Percentiles rank a stretch among this genome's conserved stretches.
These are phyloP conservation scores for Acheta domesticus DNA, from an alignment of 2,888 invertebrate species.

Conservation along the genomic window DNA sequence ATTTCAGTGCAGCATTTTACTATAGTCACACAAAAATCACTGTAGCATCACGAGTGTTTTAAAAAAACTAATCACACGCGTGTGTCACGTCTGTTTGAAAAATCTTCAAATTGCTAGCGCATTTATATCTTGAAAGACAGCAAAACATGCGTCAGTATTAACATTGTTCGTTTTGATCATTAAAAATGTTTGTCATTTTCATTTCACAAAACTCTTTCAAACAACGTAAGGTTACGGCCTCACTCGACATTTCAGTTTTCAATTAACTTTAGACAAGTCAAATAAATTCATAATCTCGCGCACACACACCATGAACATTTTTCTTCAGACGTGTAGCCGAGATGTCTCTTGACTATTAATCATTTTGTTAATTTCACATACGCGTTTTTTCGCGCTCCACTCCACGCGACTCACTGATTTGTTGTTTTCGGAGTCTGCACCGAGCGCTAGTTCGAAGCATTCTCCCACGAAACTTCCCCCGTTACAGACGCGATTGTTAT, in stretches of 20 bases:
- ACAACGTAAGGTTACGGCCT: too few relatives aligned
- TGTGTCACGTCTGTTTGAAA: neutral
- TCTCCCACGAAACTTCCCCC: neutral
- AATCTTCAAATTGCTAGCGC: neutral
- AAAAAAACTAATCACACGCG: neutral
- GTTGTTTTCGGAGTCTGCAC: slow-evolving; percentile 9
- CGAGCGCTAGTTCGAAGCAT: slow-evolving; percentile 18
- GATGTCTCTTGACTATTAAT: neutral
- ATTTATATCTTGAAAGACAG: neutral
- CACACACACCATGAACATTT: too few relatives aligned
- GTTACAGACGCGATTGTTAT: neutral
- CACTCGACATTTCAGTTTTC: too few relatives aligned
- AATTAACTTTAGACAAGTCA: too few relatives aligned
- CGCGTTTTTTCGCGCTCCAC: slow-evolving; percentile 7
- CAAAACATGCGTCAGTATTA: too few relatives aligned
- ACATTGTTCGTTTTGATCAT: too few relatives aligned
- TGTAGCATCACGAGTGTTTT: neutral
- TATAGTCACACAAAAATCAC: neutral
- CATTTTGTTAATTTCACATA: neutral
- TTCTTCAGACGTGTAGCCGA: too few relatives aligned
- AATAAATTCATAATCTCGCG: too few relatives aligned
- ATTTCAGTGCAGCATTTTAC: slow-evolving; percentile 4
- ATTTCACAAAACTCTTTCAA: too few relatives aligned
- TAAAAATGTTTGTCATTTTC: too few relatives aligned
- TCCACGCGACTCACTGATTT: neutral